Evolutionary conservation across 2,888 invertebrate species (phyloP), one percentile per base, ranked within the genome.

Genomic region (Rotaria magnacalcarata): DNA sequence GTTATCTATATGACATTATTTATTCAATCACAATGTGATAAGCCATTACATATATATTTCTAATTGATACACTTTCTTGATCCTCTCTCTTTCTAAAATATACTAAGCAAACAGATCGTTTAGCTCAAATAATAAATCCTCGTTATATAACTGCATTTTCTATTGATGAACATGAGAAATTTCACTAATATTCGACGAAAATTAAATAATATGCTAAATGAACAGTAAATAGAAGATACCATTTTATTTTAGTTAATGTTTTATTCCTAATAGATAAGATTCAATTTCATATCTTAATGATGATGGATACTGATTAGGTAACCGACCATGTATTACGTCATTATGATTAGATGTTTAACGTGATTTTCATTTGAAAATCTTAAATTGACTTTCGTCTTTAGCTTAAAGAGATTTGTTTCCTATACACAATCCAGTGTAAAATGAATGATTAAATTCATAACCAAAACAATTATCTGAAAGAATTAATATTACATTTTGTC

Each of bases 401-500:
- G 21, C 24, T 75, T 43, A 16, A 43, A 43, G 41, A 34, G 75
- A 75, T 75, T 75, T 75, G 21, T 24, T 75, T 43, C 21, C 43
- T 10, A 75, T 75, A 43, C 75, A 41, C 11, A 43, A 24, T 7
- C 1, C 19, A 75, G 43, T 43, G 24, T 43, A 75, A 75, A 21
- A 41, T 43, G 41, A 19, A 43, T 75, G 75, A 43, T 75, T 75
- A 43, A 41, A 43, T 75, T 43, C 75, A 24, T 43, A 43, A 41
- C 41, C 19, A 75, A 27, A 27, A 60, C 75, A 75, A 43, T 41
- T 43, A 24, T 43, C 41, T 10, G 75, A 43, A 75, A 19, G 75
- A 43, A 43, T 75, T 43, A 75, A 75, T 43, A 43, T 75, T 19
- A 75, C 75, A 19, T 75, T 75, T 75, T 43, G 75, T 41, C 75